Conservation (phyloP, 1,140 invertebrate species). For the Leptinotarsa defecta region DNA sequence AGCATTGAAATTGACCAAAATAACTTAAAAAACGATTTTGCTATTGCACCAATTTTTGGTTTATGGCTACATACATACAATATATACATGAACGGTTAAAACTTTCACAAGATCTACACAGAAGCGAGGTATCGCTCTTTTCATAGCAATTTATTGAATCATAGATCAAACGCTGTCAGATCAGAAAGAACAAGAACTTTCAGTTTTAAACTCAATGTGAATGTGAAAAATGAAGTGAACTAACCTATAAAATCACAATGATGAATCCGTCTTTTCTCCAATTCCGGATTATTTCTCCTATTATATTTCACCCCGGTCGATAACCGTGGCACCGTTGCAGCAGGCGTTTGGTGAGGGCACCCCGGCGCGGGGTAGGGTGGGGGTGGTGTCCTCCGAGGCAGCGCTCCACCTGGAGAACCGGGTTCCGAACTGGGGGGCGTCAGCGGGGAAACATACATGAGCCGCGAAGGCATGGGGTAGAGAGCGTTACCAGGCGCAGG, state of each 20-base stretch:
- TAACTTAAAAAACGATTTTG: too few species aligned
- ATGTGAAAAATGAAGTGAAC: slow-evolving; percentile 41
- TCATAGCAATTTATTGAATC: too few species aligned
- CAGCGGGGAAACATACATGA: slow-evolving; percentile 78
- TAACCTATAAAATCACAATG: slow-evolving; percentile 94
- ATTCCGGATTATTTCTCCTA: slow-evolving; percentile 91
- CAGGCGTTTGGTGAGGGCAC: slow-evolving; percentile 54
- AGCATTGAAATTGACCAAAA: too few species aligned
- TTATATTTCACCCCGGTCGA: slow-evolving; percentile 72
- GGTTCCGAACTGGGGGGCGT: slow-evolving; percentile 84
- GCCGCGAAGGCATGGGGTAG: slow-evolving; percentile 56
- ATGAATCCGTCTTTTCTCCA: slow-evolving; percentile 92
- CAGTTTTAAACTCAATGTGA: too few species aligned
- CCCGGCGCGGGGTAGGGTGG: slow-evolving; percentile 65
- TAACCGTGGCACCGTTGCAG: slow-evolving; percentile 41
- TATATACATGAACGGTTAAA: too few species aligned
- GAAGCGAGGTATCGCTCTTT: too few species aligned
- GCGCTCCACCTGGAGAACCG: slow-evolving; percentile 71
- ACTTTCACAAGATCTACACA: too few species aligned
- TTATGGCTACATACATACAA: too few species aligned
- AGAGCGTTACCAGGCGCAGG: slow-evolving; percentile 52
- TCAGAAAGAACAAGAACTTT: too few species aligned
- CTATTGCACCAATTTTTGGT: too few species aligned
- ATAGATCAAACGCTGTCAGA: too few species aligned
- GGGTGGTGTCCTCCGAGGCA: slow-evolving; percentile 64